These are phyloP conservation scores for Poeciliopsis turrubarensis DNA, from an alignment of 2,113 vertebrate genomes.

Conservation along the genomic window DNA sequence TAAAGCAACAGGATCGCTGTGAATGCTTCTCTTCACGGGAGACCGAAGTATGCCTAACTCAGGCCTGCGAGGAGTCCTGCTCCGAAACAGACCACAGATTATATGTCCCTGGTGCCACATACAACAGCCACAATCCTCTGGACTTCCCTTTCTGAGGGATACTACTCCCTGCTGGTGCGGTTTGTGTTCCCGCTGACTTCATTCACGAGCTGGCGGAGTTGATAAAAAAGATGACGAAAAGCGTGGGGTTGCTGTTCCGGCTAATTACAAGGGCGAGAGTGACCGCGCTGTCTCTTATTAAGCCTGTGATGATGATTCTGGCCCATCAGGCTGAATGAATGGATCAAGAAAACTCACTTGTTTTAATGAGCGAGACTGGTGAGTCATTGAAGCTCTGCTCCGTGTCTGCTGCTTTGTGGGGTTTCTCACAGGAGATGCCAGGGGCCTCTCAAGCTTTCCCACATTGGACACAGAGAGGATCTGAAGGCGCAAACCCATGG, in stretches of 20 bases:
- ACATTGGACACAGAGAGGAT: slow-evolving; percentile 73
- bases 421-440: slow-evolving; percentile 72
- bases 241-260: slow-evolving; percentile 54
- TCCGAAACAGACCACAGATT: slow-evolving; percentile 74
- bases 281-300: slow-evolving; percentile 62
- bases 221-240: slow-evolving; percentile 62
- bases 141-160: slow-evolving; percentile 75
- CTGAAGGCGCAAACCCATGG: slow-evolving; percentile 68
- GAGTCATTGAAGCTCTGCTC: slow-evolving; percentile 51
- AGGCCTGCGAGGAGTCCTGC: slow-evolving; percentile 57
- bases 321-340: slow-evolving; percentile 38
- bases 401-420: slow-evolving; percentile 57
- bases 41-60: slow-evolving; percentile 56
- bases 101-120: slow-evolving; percentile 73
- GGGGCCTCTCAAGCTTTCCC: slow-evolving; percentile 69
- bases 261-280: slow-evolving; percentile 51
- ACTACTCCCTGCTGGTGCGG: slow-evolving; percentile 65
- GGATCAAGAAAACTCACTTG: slow-evolving; percentile 49
- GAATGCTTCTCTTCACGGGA: slow-evolving; percentile 77
- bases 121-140: slow-evolving; percentile 73
- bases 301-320: slow-evolving; percentile 57
- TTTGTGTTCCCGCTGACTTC: slow-evolving; percentile 67
- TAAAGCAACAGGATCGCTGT: slow-evolving; percentile 66
- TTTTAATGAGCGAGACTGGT: slow-evolving; percentile 52
- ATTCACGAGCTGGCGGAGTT: slow-evolving; percentile 64